A percentile compares a stretch with the other conserved stretches of the same genome.
Evolutionary conservation across 1,140 invertebrate species (phyloP).

Genomic region (Magallana angulata): DNA sequence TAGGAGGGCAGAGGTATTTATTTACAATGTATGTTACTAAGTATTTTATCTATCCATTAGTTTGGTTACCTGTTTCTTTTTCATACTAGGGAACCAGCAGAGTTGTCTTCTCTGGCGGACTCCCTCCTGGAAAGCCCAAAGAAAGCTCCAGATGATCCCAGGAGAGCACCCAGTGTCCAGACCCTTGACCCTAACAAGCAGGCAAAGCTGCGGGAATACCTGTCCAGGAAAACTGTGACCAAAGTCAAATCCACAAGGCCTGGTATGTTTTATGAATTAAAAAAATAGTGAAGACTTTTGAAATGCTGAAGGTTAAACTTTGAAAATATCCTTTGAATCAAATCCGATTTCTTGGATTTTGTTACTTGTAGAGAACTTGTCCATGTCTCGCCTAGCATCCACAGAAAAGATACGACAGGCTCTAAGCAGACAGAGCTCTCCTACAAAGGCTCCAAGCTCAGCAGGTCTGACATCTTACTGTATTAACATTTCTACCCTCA

Average conservation of each 20-base stretch:
- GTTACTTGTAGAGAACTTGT: constrained; percentile 58
- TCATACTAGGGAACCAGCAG: constrained; percentile 19
- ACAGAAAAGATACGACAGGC: constrained; percentile 31
- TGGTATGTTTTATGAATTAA: constrained; percentile 57
- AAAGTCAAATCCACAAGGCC: constrained; percentile 69
- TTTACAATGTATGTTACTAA: no score
- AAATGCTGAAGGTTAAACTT: no score
- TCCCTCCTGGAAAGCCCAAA: constrained; percentile 54
- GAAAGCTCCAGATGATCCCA: constrained; percentile 32
- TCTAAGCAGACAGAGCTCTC: neutral
- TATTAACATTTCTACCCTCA: no score
- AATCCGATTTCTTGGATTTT: no score
- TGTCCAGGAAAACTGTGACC: constrained; percentile 64
- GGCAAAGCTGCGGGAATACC: constrained; percentile 66
- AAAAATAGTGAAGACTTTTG: no score
- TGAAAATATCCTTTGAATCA: no score
- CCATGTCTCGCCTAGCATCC: constrained; percentile 54
- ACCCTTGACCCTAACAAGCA: constrained; percentile 62
- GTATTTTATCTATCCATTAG: no score
- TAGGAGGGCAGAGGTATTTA: no score
- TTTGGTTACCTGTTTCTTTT: no score
- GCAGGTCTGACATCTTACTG: neutral
- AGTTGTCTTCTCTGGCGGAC: constrained; percentile 64
- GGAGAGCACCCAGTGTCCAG: neutral
- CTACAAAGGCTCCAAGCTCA: neutral